Percentiles rank a stretch among this genome's conserved stretches.
Evolutionary conservation across 2,888 invertebrate species (phyloP).

Genomic region (Branchellion lobata): DNA sequence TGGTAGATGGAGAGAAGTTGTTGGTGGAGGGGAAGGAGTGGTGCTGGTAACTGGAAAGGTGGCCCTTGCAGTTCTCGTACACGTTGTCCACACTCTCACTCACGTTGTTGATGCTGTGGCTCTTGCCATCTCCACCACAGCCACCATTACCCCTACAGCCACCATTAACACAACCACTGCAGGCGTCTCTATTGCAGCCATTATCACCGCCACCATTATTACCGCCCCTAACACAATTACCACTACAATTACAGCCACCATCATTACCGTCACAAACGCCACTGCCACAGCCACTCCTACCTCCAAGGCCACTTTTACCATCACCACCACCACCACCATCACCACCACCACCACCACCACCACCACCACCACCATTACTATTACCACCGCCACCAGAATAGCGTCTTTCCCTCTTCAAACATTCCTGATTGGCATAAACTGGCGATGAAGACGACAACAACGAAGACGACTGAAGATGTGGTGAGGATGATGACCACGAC

Average conservation of each 20-base stretch:
- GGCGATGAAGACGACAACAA: neutral
- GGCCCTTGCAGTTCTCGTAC: neutral
- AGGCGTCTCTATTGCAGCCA: neutral
- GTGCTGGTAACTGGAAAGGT: neutral
- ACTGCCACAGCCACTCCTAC: neutral
- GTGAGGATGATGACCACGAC: too few species aligned
- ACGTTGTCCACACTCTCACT: neutral
- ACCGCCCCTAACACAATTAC: too few species aligned
- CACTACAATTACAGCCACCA: neutral
- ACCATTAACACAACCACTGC: neutral
- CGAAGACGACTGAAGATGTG: too few species aligned
- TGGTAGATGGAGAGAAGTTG: too few species aligned
- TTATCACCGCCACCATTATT: neutral
- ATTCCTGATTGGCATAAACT: neutral
- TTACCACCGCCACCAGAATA: neutral
- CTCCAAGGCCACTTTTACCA: too few species aligned
- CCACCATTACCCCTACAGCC: neutral
- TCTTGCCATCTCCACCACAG: neutral
- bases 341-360: neutral
- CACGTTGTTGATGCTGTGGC: conserved; percentile 1
- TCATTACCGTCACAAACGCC: neutral
- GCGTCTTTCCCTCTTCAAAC: neutral
- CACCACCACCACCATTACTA: neutral
- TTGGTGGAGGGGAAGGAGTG: too few species aligned
- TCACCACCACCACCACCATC: neutral